Evolutionary conservation across 2,797 vertebrate genomes (phyloP), one percentile per base, ranked within the genome.

Genomic region (Percopsis omiscomaycus): DNA sequence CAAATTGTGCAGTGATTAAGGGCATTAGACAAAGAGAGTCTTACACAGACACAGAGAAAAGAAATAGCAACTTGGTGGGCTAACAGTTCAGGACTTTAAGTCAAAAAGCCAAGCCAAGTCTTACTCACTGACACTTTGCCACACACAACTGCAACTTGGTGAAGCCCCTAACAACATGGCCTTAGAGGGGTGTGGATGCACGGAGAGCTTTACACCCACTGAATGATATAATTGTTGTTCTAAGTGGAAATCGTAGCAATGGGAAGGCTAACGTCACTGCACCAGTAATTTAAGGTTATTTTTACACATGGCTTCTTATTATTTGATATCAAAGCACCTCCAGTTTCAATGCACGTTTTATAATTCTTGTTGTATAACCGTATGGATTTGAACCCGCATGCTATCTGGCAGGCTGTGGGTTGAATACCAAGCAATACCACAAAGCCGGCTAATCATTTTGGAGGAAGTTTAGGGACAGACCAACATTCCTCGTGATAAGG

Each of bases 121-220:
- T 28, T 49, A 45, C 47, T 45, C 46, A 10, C 29, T 2, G 3
- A 53, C 49, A 32, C 14, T 47, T 15, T 13, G 53, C 11, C 53
- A 11, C 11, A 60, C 59, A 54, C 27, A 27, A 48, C 47, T 37
- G 53, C 27, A 27, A 50, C 46, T 46, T 14, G 37, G 1, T 46
- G 45, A 37, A 46, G 5, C 58, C 45, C 28, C 22, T n/a, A 6
- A 57, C 50, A 44, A 59, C 29, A 27, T 27, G 9, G 14, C 14
- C 15, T 49, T 3, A 49, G 47, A n/a, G 47, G 3, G 13, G 47
- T 12, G 45, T 47, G 14, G 45, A 14, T 12, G 45, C n/a, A 50
- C 11, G 10, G 10, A 49, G 48, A 16, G 14, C 14, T 16, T 29
- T 4, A 53, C 13, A 3, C 52, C 66, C 66, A 73, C 48, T 37